phyloP scores from a whole-genome alignment of 2,113 vertebrate species.

The Ptilonorhynchus violaceus region DNA sequence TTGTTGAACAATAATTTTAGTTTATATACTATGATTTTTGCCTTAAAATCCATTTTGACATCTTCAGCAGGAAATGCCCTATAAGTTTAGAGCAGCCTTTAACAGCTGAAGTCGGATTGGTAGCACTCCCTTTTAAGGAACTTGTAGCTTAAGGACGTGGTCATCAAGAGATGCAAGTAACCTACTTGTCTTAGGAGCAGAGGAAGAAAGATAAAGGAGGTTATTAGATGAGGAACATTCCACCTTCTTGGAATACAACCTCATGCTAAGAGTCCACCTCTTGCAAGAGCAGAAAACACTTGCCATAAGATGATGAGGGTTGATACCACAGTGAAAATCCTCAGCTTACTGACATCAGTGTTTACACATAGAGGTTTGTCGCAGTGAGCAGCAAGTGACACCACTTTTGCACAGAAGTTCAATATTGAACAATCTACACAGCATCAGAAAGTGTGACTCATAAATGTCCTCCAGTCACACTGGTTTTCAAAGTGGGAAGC shows the following conservation, averaged over 20 bases:
- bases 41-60: not conserved
- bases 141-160: not conserved
- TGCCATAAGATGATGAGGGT: not conserved
- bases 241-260: not conserved
- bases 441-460: constrained; percentile 12
- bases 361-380: not conserved
- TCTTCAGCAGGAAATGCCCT: not conserved
- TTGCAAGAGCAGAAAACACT: not conserved
- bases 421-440: constrained; percentile 13
- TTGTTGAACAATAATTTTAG: not conserved
- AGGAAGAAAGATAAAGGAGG: not conserved
- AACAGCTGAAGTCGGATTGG: not conserved
- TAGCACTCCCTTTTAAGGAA: not conserved
- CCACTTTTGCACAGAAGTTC: not conserved
- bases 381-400: not conserved
- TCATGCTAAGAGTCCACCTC: not conserved
- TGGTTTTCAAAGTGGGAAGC: constrained; percentile 4
- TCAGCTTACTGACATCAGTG: not conserved
- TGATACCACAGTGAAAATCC: not conserved
- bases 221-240: not conserved
- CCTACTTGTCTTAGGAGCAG: not conserved
- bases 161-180: not conserved
- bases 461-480: constrained; percentile 14
- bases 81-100: not conserved
- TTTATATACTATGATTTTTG: not conserved